A percentile compares a stretch with the other conserved stretches of the same genome.
Evolutionary conservation across 1,140 invertebrate species (phyloP).

Genomic region (Heliconius hermathena): DNA sequence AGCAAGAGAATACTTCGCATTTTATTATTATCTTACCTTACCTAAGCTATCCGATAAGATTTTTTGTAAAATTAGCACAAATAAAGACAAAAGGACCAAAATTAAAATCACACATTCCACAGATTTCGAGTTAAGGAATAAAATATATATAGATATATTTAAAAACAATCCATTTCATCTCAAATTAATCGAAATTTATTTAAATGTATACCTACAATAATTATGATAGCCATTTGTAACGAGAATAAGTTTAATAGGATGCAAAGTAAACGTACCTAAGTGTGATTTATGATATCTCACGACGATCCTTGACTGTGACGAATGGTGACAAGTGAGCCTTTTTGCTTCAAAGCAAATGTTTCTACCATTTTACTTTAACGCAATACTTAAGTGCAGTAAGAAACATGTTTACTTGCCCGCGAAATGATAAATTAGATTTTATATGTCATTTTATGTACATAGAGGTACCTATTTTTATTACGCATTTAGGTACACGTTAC

Average conservation of each 20-base stretch:
- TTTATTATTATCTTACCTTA: too few species aligned
- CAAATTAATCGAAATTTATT: background rate
- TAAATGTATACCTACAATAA: background rate
- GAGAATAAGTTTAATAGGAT: constrained; percentile 5
- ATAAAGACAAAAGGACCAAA: too few species aligned
- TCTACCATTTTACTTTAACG: constrained; percentile 1
- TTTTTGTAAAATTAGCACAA: too few species aligned
- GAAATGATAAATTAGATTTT: constrained; percentile 4
- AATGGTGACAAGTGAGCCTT: constrained; percentile 5
- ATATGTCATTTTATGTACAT: background rate
- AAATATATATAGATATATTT: too few species aligned
- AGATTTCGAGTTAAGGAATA: too few species aligned
- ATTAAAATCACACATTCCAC: too few species aligned
- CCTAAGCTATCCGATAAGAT: too few species aligned
- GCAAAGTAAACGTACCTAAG: background rate
- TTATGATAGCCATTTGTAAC: constrained; percentile 4
- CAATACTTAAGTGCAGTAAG: constrained; percentile 9
- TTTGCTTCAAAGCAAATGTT: constrained; percentile 8
- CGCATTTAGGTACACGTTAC: background rate
- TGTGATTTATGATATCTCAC: constrained; percentile 15
- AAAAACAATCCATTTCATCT: background rate
- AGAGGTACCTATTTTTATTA: background rate
- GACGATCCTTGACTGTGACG: constrained; percentile 15
- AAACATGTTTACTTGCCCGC: background rate
- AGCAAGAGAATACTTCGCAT: background rate